Conservation (phyloP, 2,797 vertebrate genomes). For the Sebastes vulpes region DNA sequence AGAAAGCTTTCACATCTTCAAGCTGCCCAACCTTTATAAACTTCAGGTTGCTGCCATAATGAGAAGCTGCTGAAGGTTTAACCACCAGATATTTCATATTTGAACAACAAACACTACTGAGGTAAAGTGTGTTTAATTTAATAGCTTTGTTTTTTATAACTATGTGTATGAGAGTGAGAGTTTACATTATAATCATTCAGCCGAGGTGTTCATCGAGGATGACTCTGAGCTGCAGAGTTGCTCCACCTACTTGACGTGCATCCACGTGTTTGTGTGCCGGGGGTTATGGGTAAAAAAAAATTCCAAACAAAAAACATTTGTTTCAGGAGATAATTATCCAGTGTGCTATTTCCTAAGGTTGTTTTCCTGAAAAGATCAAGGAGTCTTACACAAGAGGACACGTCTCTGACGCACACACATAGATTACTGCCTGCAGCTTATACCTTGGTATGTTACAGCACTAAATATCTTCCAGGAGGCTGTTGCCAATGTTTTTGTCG, state of each 20-base stretch:
- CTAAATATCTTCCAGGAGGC: not conserved
- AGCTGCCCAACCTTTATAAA: not conserved
- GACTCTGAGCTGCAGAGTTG: not conserved
- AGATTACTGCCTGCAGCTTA: not conserved
- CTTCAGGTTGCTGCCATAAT: no score
- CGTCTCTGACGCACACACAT: not conserved
- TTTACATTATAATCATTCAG: not conserved
- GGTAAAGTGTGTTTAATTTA: no score
- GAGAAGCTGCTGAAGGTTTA: not conserved
- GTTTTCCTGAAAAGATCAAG: constrained; percentile 9
- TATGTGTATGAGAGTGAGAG: not conserved
- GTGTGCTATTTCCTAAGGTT: not conserved
- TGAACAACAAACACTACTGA: not conserved
- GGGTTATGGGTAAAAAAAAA: not conserved
- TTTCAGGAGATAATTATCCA: constrained; percentile 14
- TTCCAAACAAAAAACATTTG: not conserved
- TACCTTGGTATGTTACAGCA: not conserved
- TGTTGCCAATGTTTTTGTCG: not conserved
- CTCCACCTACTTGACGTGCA: not conserved
- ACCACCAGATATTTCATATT: not conserved
- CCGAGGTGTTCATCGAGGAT: not conserved
- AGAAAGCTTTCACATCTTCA: no score
- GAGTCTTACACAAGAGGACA: not conserved
- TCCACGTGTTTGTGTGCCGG: not conserved
- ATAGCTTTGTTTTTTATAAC: no score